Base-by-base conservation (phyloP, 2,113 vertebrate genomes). In the Semnornis frantzii region DNA sequence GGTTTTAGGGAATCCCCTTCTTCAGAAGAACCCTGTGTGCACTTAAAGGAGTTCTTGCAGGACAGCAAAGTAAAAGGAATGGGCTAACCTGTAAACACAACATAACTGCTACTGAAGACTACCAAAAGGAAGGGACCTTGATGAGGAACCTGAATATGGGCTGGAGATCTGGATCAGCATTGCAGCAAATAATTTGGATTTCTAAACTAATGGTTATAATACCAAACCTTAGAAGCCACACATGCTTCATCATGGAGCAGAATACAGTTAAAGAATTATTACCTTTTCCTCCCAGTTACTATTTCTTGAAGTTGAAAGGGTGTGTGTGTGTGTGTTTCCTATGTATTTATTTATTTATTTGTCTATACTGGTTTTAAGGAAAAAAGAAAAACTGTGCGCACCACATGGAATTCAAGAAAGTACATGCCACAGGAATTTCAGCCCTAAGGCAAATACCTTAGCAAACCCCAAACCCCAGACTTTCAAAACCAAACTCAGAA, bases 361-460 rank as follows among this genome's bases (percentile, higher is more conserved):
- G 12, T 60, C 20, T 21, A n/a, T n/a, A 20, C 34, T 71, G 60
- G 39, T 76, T 89, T 81, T 69, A 79, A 70, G 86, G 24, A 91
- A 64, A 91, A 34, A 48, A 21, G 4, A 82, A 58, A 82, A 60
- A 39, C 4, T 39, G 37, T 21, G 16, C 71, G 17, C 37, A 55
- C 77, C 83, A 87, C 69, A 48, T 88, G 81, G 57, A 92, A 81
- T 71, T 92, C 97, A 97, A 97, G 97, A 97, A 96, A 89, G 59
- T 66, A 96, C 97, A 96, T 4, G 95, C 90, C 87, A 54, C 92
- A 97, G 88, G 96, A 97, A 98, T 97, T 94, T 82, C 55, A 75
- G 66, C 90, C 96, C 85, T 50, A 28, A 75, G 93, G 97, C 93
- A 92, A 96, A 97, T 92, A 96, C 58, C 81, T 95, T 60, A 55